phyloP scores from a whole-genome alignment of 2,113 vertebrate genomes.

The Daphoenositta chrysoptera region DNA sequence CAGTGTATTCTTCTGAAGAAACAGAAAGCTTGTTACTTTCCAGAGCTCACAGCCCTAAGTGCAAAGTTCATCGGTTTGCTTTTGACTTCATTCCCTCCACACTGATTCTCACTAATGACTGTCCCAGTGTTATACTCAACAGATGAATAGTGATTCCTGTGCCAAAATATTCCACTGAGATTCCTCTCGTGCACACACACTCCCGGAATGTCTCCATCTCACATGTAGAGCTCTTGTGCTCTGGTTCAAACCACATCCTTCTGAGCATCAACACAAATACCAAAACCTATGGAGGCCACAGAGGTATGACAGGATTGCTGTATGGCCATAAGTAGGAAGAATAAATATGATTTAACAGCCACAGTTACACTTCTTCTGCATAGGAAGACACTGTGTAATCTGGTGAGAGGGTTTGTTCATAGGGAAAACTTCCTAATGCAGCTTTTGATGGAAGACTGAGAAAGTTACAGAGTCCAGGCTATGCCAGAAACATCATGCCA shows the following conservation, averaged over 20 bases:
- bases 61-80: slow-evolving; percentile 35
- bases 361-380: not conserved
- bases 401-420: not conserved
- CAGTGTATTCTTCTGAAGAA: slow-evolving; percentile 9
- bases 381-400: not conserved
- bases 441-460: not conserved
- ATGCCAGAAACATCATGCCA: not conserved
- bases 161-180: not conserved
- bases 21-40: not conserved
- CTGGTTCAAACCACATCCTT: not conserved
- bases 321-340: not conserved
- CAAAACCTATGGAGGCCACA: not conserved
- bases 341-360: not conserved
- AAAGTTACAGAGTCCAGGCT: not conserved
- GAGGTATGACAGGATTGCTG: not conserved
- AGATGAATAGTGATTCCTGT: not conserved
- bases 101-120: not conserved
- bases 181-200: not conserved
- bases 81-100: not conserved
- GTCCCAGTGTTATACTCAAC: not conserved
- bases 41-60: slow-evolving; percentile 11
- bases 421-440: not conserved
- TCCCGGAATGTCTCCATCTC: not conserved
- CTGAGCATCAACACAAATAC: not conserved
- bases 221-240: not conserved